Evolutionary conservation across 2,113 vertebrate genomes (phyloP).

Genomic region (Lepus europaeus): DNA sequence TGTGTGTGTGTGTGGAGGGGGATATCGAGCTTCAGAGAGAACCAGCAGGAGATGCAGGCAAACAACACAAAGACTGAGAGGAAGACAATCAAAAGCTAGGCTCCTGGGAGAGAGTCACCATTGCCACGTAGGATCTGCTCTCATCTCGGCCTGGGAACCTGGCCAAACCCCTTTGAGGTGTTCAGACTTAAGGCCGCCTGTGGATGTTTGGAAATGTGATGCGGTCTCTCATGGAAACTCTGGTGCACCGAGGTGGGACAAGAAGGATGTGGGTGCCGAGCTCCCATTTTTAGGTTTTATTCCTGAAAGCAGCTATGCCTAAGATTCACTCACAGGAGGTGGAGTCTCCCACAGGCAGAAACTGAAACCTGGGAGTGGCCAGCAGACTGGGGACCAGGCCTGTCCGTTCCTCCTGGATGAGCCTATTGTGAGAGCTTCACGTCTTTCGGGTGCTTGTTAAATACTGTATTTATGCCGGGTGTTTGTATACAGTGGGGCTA

Average conservation of each 20-base stretch:
- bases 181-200: not conserved
- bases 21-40: not conserved
- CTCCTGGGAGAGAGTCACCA: not conserved
- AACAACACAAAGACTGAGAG: not conserved
- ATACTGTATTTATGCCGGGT: slow-evolving; percentile 80
- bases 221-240: slow-evolving; percentile 57
- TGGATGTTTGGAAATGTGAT: slow-evolving; percentile 58
- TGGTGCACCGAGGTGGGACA: slow-evolving; percentile 34
- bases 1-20: not conserved
- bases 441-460: slow-evolving; percentile 78
- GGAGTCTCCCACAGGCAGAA: slow-evolving; percentile 53
- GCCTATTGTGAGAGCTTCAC: slow-evolving; percentile 66
- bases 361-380: slow-evolving; percentile 53
- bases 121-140: not conserved
- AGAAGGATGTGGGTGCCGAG: slow-evolving; percentile 53
- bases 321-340: slow-evolving; percentile 43
- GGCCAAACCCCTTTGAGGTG: not conserved
- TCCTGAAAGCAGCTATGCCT: slow-evolving; percentile 23
- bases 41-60: not conserved
- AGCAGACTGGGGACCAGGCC: not conserved
- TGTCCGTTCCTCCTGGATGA: slow-evolving; percentile 76
- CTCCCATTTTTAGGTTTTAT: slow-evolving; percentile 56
- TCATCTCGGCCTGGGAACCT: not conserved
- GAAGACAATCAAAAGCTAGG: not conserved
- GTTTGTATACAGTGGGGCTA: slow-evolving; percentile 81